Evolutionary conservation across 2,113 vertebrate genomes (phyloP), one percentile per base, ranked within the genome.

Genomic region (Cathartes aura): DNA sequence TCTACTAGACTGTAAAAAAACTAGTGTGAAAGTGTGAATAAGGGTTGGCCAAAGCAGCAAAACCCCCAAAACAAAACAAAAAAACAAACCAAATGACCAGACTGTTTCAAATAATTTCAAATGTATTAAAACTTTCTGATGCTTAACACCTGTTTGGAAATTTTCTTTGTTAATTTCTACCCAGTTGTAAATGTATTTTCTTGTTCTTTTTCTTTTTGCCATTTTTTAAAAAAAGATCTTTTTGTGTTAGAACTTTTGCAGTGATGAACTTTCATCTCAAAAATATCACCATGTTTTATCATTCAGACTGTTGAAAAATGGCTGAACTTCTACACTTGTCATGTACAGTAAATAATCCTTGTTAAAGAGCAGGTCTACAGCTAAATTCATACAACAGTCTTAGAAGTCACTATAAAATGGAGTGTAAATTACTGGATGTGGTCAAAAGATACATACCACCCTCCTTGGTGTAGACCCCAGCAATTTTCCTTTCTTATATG

Each of bases 21-120:
- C 3, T 40, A 66, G 1, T 13, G 3, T 78, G 30, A 36, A 36
- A 76, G 0, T 21, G 13, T 75, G 66, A 80, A 48, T 42, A 60
- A 63, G 3, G 6, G 3, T 23, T 76, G 23, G 26, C 11, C 40
- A 88, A 94, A 64, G 11, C 11, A 60, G 11, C 5, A 50, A 64
- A 62, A 30, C 0, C 0, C 0, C 2, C 11, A 60, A 89, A 62
- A 4, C 9, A 17, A 71, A 52, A 15, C 8, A 47, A 34, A 53
- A 40, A 52, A 16, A 4, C 0, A 55, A 85, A 0, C 4, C 10
- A 72, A 55, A 12, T 27, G 7, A n/a, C 2, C 16, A 6, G 12
- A 53, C 0, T 5, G 1, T 63, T 89, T 78, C 7, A 50, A 53
- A 50, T 48, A 26, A 3, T 78, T 85, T 14, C 12, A n/a, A 71